Evolutionary conservation across 2,888 invertebrate genomes (phyloP).

Genomic region (Oscheius sp.): DNA sequence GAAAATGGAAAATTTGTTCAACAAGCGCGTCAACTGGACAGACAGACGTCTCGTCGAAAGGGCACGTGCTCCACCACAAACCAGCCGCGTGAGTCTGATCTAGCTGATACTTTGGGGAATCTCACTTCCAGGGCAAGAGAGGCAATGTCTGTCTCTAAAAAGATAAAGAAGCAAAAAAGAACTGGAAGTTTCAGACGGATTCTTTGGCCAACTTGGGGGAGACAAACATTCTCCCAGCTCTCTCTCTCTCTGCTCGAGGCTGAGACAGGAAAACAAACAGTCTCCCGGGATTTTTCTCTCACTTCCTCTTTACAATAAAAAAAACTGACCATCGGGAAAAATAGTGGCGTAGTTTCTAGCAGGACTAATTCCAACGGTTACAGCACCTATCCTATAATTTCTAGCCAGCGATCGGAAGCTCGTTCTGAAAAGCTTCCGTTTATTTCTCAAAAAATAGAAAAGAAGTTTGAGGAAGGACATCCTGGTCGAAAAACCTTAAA

Average conservation of each 20-base stretch:
- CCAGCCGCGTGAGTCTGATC: too few species aligned
- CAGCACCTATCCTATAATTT: neutral
- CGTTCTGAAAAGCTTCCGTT: neutral
- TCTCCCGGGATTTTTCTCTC: neutral
- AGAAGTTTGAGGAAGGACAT: neutral
- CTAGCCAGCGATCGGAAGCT: conserved; percentile 13
- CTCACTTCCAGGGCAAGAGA: neutral
- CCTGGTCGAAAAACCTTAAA: neutral
- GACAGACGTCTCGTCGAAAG: too few species aligned
- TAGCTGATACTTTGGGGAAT: too few species aligned
- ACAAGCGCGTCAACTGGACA: too few species aligned
- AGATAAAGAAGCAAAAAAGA: neutral
- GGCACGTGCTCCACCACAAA: too few species aligned
- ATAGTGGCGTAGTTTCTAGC: neutral
- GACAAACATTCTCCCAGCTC: too few species aligned
- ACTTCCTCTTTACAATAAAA: neutral
- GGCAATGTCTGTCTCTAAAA: neutral
- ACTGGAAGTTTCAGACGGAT: neutral
- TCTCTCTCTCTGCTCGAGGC: neutral
- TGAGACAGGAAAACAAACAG: neutral
- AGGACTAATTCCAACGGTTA: conserved; percentile 2
- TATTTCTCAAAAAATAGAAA: neutral
- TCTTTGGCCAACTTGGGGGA: too few species aligned
- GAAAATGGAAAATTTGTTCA: too few species aligned
- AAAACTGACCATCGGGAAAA: neutral